Evolutionary conservation across 2,797 vertebrate species (phyloP).

Genomic region (Sebastes wilsoni): DNA sequence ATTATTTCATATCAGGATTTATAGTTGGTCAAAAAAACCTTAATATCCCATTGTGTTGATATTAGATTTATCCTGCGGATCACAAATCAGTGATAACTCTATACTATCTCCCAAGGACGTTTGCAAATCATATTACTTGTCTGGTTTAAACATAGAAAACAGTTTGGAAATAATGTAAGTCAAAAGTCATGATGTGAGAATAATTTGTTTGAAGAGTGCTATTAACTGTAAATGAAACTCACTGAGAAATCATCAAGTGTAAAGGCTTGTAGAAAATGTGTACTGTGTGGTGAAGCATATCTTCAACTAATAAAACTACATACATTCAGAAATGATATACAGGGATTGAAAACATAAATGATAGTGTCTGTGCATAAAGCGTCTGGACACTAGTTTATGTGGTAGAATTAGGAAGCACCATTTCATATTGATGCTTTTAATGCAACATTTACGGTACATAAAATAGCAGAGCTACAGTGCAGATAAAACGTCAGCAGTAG

Average conservation of each 20-base stretch:
- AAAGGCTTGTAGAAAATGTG: background rate
- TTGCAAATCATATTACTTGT: background rate
- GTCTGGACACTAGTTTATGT: background rate
- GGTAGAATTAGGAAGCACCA: background rate
- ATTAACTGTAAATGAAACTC: too few relatives aligned
- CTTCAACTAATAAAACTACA: too few relatives aligned
- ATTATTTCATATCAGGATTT: background rate
- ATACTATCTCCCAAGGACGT: background rate
- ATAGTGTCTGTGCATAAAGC: background rate
- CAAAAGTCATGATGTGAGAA: background rate
- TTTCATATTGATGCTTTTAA: background rate
- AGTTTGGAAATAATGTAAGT: background rate
- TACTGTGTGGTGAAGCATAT: too few relatives aligned
- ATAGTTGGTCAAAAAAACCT: background rate
- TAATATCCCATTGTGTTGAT: background rate
- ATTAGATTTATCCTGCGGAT: background rate
- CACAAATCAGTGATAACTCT: background rate
- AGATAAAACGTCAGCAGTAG: too few relatives aligned
- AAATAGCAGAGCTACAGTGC: background rate
- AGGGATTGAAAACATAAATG: background rate
- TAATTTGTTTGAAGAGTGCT: background rate
- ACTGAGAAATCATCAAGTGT: background rate
- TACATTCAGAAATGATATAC: background rate
- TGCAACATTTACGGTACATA: background rate
- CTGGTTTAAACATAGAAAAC: background rate